Conservation (phyloP, 1,140 invertebrate genomes). For the Aphidius ervi region DNA sequence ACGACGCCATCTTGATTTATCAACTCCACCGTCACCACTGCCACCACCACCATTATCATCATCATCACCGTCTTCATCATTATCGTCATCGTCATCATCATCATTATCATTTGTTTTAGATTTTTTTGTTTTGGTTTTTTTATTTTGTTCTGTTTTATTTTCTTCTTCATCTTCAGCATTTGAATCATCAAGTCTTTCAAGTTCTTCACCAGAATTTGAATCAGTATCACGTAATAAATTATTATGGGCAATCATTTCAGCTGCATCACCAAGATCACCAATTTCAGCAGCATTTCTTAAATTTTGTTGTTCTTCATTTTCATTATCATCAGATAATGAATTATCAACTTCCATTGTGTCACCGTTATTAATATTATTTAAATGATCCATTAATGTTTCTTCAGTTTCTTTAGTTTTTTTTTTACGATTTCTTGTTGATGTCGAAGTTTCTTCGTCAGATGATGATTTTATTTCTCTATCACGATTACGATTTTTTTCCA, state of each 20-base stretch:
- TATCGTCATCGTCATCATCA: background rate
- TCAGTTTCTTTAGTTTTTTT: constrained; percentile 26
- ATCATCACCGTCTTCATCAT: constrained; percentile 22
- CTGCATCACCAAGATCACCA: constrained; percentile 11
- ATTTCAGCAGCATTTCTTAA: background rate
- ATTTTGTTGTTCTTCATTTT: background rate
- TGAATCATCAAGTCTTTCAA: constrained; percentile 18
- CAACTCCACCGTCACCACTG: constrained; percentile 11
- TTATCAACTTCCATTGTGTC: constrained; percentile 9
- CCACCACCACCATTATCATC: constrained; percentile 6
- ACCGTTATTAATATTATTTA: constrained; percentile 28
- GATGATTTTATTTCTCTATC: constrained; percentile 20
- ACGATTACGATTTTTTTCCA: constrained; percentile 25
- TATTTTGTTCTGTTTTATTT: background rate
- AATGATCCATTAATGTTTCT: constrained; percentile 36
- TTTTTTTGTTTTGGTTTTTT: background rate
- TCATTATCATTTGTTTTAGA: background rate
- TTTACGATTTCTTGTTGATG: constrained; percentile 23
- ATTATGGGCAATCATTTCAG: constrained; percentile 23
- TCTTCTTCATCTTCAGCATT: constrained; percentile 1
- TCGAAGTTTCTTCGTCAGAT: constrained; percentile 28
- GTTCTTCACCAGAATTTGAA: background rate
- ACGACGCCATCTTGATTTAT: constrained; percentile 38
- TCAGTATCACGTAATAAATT: constrained; percentile 21
- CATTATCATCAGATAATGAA: constrained; percentile 20